phyloP scores from a whole-genome alignment of 2,113 vertebrate genomes.

The Serilophus lunatus region DNA sequence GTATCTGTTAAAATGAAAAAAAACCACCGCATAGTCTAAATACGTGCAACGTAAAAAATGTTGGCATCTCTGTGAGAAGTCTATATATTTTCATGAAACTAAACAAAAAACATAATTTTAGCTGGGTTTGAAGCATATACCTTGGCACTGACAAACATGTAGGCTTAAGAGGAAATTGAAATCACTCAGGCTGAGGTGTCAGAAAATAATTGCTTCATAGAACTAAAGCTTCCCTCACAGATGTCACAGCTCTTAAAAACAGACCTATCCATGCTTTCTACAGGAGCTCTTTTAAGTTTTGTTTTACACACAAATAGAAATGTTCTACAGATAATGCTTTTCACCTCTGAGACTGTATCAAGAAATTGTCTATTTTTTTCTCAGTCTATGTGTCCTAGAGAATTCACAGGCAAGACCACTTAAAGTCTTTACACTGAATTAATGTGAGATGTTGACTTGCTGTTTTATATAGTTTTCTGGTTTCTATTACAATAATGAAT shows the following conservation, averaged over 20 bases:
- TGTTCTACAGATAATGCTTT: not conserved
- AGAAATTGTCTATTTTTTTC: not conserved
- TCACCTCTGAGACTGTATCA: not conserved
- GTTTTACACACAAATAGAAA: not conserved
- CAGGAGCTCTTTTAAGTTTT: not conserved
- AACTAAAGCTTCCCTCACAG: not conserved
- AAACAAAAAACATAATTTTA: not conserved
- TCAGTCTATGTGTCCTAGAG: not conserved
- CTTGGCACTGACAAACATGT: not conserved
- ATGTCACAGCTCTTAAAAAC: not conserved
- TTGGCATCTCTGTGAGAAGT: rapidly evolving
- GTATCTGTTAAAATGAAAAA: not conserved
- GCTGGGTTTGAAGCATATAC: not conserved
- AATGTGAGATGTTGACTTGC: not conserved
- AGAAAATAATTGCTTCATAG: conserved; percentile 22
- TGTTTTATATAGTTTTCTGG: not conserved
- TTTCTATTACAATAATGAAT: not conserved
- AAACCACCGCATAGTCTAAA: not conserved
- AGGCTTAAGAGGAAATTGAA: not conserved
- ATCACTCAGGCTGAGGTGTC: not conserved
- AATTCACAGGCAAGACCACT: not conserved
- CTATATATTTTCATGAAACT: not conserved
- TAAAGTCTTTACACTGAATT: not conserved
- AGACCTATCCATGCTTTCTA: not conserved
- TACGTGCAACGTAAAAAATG: not conserved